Conservation (phyloP, 2,888 invertebrate genomes). For the Eremobia ochroleuca region DNA sequence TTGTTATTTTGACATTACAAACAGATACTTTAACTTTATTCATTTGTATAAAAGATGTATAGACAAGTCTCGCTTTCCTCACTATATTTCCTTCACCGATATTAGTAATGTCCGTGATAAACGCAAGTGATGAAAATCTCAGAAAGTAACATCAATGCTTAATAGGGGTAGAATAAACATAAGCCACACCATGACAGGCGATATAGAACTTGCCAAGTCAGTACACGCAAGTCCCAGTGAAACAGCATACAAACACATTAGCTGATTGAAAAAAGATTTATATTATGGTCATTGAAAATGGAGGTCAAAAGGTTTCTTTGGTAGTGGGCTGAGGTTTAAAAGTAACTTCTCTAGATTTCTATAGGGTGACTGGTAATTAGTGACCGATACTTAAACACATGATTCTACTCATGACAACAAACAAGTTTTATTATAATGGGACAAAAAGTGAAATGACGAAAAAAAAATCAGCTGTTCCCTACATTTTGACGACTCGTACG, state of each 20-base stretch:
- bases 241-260: slow-evolving; percentile 46
- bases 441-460: no score
- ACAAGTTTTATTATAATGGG: no score
- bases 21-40: no score
- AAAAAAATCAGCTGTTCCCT: no score
- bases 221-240: slow-evolving; percentile 9
- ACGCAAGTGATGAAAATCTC: background rate
- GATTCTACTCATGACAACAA: no score
- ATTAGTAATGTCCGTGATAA: background rate
- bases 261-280: slow-evolving; percentile 51
- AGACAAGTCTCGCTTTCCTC: no score
- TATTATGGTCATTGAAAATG: slow-evolving; percentile 24
- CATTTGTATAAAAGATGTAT: no score
- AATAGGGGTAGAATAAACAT: background rate
- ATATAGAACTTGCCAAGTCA: slow-evolving; percentile 40
- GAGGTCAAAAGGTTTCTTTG: slow-evolving; percentile 3
- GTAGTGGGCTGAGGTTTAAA: background rate
- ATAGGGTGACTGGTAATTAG: no score
- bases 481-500: no score
- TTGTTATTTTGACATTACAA: no score
- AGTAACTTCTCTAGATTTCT: background rate
- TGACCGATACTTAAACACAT: no score
- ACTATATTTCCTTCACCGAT: no score
- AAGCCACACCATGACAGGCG: slow-evolving; percentile 29
- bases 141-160: background rate